These are phyloP conservation scores for Indicator maculatus DNA, from an alignment of 2,113 vertebrate species.

Conservation along the genomic window DNA sequence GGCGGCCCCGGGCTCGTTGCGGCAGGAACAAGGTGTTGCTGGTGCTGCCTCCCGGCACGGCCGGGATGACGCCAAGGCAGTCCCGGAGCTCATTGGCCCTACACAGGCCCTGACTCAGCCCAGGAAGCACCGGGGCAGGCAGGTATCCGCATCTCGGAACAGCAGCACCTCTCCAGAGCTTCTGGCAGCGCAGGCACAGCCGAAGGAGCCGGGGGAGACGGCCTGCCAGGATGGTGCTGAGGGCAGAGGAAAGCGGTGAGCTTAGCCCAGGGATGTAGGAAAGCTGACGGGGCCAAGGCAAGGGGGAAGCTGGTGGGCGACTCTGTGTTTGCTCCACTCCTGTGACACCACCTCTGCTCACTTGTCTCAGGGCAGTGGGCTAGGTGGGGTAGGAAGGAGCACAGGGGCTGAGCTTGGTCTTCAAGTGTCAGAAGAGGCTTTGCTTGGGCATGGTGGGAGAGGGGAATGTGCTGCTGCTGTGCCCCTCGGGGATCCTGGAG, in stretches of 20 bases:
- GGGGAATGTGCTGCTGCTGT: fast-evolving
- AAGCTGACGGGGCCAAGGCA: background rate
- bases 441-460: fast-evolving
- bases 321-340: fast-evolving
- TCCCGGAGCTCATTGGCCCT: background rate
- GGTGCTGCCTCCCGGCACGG: background rate
- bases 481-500: background rate
- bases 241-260: background rate
- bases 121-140: background rate
- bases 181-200: background rate
- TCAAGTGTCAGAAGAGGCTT: fast-evolving
- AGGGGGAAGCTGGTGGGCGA: fast-evolving
- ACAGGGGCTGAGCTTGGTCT: fast-evolving
- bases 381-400: background rate
- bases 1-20: background rate
- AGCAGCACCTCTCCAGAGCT: background rate
- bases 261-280: fast-evolving
- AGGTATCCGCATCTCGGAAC: background rate
- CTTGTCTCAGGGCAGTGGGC: background rate
- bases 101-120: constrained; percentile 14
- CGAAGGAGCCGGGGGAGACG: fast-evolving
- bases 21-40: constrained; percentile 53
- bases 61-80: background rate
- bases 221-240: constrained; percentile 34
- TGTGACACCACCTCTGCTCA: background rate